A percentile compares a stretch with the other conserved stretches of the same genome.
These are phyloP conservation scores for Rostratula benghalensis DNA, from an alignment of 2,113 vertebrate species.

Conservation along the genomic window DNA sequence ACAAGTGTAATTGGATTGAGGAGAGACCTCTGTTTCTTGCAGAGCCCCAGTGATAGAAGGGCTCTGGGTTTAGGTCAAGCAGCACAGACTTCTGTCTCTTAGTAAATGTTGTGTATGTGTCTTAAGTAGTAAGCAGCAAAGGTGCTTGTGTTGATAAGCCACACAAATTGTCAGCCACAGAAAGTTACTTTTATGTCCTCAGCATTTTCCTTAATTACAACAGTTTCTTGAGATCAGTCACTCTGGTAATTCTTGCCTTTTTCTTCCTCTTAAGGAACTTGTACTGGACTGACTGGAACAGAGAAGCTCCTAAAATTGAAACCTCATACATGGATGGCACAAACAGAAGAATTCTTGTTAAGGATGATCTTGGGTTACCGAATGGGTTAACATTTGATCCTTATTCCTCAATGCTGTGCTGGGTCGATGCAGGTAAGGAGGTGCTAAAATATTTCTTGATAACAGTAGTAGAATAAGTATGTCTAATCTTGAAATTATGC, in stretches of 20 bases:
- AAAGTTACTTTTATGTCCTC: background rate
- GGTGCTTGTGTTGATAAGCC: background rate
- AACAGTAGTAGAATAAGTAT: background rate
- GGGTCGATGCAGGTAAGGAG: slow-evolving; percentile 90
- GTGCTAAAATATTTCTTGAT: background rate
- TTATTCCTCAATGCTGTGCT: slow-evolving; percentile 86
- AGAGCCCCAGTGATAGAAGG: background rate
- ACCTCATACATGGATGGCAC: slow-evolving; percentile 91
- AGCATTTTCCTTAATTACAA: background rate
- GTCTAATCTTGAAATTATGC: background rate
- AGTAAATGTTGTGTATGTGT: background rate
- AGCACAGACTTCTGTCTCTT: background rate
- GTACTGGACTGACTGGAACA: slow-evolving; percentile 95
- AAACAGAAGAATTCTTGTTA: slow-evolving; percentile 86
- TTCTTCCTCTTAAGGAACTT: slow-evolving; percentile 77
- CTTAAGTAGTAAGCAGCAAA: background rate
- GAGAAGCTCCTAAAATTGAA: slow-evolving; percentile 92
- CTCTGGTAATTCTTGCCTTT: background rate
- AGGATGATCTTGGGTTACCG: slow-evolving; percentile 86
- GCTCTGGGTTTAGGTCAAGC: background rate
- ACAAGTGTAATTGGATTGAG: background rate
- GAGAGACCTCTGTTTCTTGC: background rate
- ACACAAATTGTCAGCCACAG: background rate
- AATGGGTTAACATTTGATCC: slow-evolving; percentile 89
- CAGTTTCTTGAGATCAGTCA: background rate